Percentiles rank a stretch among this genome's conserved stretches.
Evolutionary conservation across 2,888 invertebrate species (phyloP).

Genomic region (Epistrophella euchroma): DNA sequence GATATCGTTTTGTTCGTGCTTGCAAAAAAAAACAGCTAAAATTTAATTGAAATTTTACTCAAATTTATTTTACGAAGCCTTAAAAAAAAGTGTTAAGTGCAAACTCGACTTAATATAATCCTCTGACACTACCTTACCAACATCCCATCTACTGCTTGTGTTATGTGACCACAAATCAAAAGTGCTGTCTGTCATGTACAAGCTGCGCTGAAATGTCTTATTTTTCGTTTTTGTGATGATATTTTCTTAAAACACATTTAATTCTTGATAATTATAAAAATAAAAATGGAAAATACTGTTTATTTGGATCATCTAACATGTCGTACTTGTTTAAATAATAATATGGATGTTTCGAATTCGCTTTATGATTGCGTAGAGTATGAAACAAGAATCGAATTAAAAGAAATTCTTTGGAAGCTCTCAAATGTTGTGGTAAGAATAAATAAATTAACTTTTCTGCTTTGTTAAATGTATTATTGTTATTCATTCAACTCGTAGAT

Average conservation of each 20-base stretch:
- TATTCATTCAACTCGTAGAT: slow-evolving; percentile 73
- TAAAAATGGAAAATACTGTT: slow-evolving; percentile 59
- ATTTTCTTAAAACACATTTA: background rate
- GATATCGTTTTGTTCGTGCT: too few relatives aligned
- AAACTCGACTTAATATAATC: background rate
- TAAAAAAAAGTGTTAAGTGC: too few relatives aligned
- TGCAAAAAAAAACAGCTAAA: too few relatives aligned
- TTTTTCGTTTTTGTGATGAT: slow-evolving; percentile 42
- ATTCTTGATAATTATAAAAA: slow-evolving; percentile 16
- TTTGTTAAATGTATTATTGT: background rate
- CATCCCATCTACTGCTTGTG: slow-evolving; percentile 3
- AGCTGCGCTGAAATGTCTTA: background rate
- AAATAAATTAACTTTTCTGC: background rate
- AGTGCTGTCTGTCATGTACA: background rate
- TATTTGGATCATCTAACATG: slow-evolving; percentile 76
- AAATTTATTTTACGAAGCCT: too few relatives aligned
- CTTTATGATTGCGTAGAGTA: slow-evolving; percentile 80
- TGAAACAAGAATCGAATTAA: slow-evolving; percentile 77
- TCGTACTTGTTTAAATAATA: slow-evolving; percentile 79
- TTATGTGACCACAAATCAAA: background rate
- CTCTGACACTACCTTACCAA: background rate
- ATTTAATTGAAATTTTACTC: too few relatives aligned
- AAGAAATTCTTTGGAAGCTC: slow-evolving; percentile 78
- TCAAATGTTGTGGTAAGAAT: slow-evolving; percentile 79
- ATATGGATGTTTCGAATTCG: slow-evolving; percentile 77